A percentile compares a stretch with the other conserved stretches of the same genome.
Evolutionary conservation across 2,113 vertebrate species (phyloP).

Genomic region (Forbesichthys papilliferus): DNA sequence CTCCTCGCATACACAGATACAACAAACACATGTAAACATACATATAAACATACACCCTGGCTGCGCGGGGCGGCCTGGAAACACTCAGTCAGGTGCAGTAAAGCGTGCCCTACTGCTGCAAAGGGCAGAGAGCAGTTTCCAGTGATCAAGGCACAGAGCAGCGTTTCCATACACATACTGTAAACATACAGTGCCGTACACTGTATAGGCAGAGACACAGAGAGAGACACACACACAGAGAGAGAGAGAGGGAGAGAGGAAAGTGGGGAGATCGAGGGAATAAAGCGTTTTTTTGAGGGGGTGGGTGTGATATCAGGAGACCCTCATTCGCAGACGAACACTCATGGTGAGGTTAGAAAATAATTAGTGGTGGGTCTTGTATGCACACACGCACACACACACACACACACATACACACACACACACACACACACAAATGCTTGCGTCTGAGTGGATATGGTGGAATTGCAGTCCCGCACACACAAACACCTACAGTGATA

Average conservation of each 20-base stretch:
- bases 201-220: not conserved
- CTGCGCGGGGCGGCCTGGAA: slow-evolving; percentile 66
- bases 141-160: slow-evolving; percentile 47
- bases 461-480: slow-evolving; percentile 52
- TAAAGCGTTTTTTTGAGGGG: slow-evolving; percentile 44
- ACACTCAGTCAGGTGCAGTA: slow-evolving; percentile 76
- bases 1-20: slow-evolving; percentile 4
- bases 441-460: slow-evolving; percentile 18
- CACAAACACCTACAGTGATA: slow-evolving; percentile 56
- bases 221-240: not conserved
- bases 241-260: not conserved
- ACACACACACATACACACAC: slow-evolving; percentile 9
- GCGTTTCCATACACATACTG: slow-evolving; percentile 45
- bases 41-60: slow-evolving; percentile 18
- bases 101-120: slow-evolving; percentile 65
- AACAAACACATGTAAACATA: slow-evolving; percentile 26
- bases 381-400: slow-evolving; percentile 24
- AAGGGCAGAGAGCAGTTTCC: slow-evolving; percentile 72
- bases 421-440: slow-evolving; percentile 43
- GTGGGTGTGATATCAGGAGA: slow-evolving; percentile 70
- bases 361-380: slow-evolving; percentile 56
- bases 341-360: slow-evolving; percentile 72
- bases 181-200: slow-evolving; percentile 20
- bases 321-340: slow-evolving; percentile 73
- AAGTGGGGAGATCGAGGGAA: slow-evolving; percentile 20